Evolutionary conservation across 2,888 invertebrate species (phyloP).

Genomic region (Drosophila nr. perissopoda): DNA sequence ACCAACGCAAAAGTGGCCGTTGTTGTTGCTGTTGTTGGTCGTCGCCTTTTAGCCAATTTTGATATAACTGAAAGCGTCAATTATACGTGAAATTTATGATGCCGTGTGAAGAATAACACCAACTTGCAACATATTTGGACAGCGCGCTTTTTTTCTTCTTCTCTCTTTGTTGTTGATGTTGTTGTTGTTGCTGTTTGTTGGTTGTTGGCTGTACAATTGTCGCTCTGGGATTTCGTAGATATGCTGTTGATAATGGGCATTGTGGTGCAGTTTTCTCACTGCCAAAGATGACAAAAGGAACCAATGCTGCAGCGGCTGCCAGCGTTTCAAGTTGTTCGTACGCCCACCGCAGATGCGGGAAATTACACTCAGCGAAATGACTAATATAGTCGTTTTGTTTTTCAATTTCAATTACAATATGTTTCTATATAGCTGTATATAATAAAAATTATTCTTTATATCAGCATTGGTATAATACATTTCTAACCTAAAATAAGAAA

Average conservation of each 20-base stretch:
- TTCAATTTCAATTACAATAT: background rate
- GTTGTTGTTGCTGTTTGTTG: constrained; percentile 38
- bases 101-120: constrained; percentile 83
- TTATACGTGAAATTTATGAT: constrained; percentile 84
- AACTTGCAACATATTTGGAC: constrained; percentile 82
- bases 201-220: constrained; percentile 61
- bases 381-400: background rate
- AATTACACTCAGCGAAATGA: constrained; percentile 1
- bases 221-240: constrained; percentile 72
- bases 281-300: constrained; percentile 76
- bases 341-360: constrained; percentile 45
- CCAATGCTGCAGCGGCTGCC: constrained; percentile 48
- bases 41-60: constrained; percentile 79
- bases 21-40: constrained; percentile 41
- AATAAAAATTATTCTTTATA: background rate
- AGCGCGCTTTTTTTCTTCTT: constrained; percentile 26
- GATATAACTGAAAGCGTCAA: constrained; percentile 84
- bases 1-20: constrained; percentile 67
- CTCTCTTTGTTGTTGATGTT: constrained; percentile 9
- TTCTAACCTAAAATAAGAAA: background rate
- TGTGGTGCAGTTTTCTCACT: constrained; percentile 74
- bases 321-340: constrained; percentile 51
- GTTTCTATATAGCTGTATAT: background rate
- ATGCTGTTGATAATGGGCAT: constrained; percentile 74
- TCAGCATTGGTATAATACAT: background rate